Evolutionary conservation across 2,888 invertebrate genomes (phyloP), one percentile per base, ranked within the genome.

Genomic region (Panzeria rudis): DNA sequence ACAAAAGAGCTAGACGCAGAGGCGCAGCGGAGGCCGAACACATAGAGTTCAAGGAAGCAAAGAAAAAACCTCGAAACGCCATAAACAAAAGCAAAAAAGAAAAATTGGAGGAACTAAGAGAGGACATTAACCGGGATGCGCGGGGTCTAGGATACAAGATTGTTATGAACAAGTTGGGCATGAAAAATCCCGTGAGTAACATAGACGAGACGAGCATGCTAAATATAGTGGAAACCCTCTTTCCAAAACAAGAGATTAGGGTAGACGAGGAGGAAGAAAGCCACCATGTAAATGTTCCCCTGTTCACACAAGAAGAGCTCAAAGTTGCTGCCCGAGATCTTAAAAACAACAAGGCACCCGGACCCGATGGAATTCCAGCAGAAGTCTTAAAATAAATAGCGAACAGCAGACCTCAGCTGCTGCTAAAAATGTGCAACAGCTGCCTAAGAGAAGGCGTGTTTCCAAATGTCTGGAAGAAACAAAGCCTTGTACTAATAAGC

Each of bases 101-200:
- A 17, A 59, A 44, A 59, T 44, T n/a, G 64, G 35, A 35, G 35
- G 35, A 35, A 35, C 35, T 35, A 8, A 35, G 35, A 35, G 35
- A 35, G 35, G 35, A 64, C n/a, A 52, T 75, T 23, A 75, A 75
- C 38, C 25, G 13, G n/a, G 69, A 68, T 32, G 62, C 79, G n/a
- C 52, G 75, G 50, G 73, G 73, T 13, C 44, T 41, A n/a, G 75
- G 54, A 4, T 64, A 64, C 8, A 75, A 64, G 41, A 38, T 38
- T 15, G 50, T 64, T 3, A 75, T 75, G 73, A 61, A 62, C 9
- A 73, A 62, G n/a, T 35, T 62, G 9, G 50, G 38, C 9, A 32
- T 32, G n/a, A 75, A 52, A 17, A 41, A 41, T 41, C 13, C 52
- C 15, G 25, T 41, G 20, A 9, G 13, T 0, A 11, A 7, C 1